Conservation (phyloP, 2,888 invertebrate species). For the Listrodromus nycthemerus region DNA sequence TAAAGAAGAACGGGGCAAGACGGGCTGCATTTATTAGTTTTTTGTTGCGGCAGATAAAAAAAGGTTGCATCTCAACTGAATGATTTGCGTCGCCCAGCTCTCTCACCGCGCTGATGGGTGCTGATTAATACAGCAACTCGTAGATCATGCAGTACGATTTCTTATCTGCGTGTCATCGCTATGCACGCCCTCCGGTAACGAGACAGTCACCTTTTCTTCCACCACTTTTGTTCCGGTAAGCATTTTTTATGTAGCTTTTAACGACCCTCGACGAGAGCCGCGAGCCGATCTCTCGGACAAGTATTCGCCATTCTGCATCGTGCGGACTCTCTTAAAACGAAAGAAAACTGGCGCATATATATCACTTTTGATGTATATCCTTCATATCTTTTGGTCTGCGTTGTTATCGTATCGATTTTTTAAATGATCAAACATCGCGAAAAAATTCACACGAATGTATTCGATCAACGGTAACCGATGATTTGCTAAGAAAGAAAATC, state of each 20-base stretch:
- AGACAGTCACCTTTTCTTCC: slow-evolving; percentile 48
- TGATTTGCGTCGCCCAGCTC: too few relatives aligned
- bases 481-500: too few relatives aligned
- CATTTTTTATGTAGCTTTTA: slow-evolving; percentile 60
- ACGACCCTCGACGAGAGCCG: slow-evolving; percentile 50
- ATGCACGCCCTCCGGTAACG: slow-evolving; percentile 52
- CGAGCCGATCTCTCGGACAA: slow-evolving; percentile 19
- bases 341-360: not conserved
- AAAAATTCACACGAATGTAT: too few relatives aligned
- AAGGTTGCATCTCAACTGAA: not conserved
- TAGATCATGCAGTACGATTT: slow-evolving; percentile 39
- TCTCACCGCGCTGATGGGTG: not conserved
- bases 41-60: too few relatives aligned
- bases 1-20: too few relatives aligned
- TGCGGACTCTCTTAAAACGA: not conserved
- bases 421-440: too few relatives aligned
- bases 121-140: slow-evolving; percentile 38
- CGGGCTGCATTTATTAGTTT: too few relatives aligned
- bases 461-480: too few relatives aligned
- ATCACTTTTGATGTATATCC: not conserved
- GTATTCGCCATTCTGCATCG: not conserved
- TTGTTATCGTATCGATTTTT: too few relatives aligned
- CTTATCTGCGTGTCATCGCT: slow-evolving; percentile 64
- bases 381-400: too few relatives aligned
- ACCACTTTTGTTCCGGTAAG: slow-evolving; percentile 18